phyloP scores from a whole-genome alignment of 2,888 invertebrate genomes.

The Drosophila meridiana region DNA sequence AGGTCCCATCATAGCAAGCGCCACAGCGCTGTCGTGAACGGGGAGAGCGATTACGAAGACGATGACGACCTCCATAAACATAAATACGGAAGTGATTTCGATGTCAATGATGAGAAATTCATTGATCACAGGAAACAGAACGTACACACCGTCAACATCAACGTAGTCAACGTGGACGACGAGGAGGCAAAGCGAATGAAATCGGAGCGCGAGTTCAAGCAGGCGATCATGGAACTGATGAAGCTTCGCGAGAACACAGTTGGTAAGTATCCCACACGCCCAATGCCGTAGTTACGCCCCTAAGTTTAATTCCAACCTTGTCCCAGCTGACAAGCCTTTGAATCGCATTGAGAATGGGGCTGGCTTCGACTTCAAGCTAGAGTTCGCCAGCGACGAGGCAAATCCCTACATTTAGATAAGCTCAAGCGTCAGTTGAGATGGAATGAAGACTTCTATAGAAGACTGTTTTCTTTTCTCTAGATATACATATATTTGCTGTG shows the following conservation, averaged over 20 bases:
- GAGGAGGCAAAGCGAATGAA: slow-evolving; percentile 9
- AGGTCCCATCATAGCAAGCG: not conserved
- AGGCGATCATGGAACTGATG: slow-evolving; percentile 23
- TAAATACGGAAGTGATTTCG: not conserved
- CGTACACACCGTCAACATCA: slow-evolving; percentile 11
- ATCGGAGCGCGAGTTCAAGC: slow-evolving; percentile 15
- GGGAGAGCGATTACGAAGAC: not conserved
- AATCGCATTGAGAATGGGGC: slow-evolving; percentile 11
- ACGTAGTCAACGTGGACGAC: slow-evolving; percentile 24
- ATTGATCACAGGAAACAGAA: not conserved
- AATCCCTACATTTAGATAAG: slow-evolving; percentile 50
- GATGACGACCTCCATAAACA: not conserved
- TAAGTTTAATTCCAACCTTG: too few species aligned
- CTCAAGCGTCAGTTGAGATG: not conserved
- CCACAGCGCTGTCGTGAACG: too few species aligned
- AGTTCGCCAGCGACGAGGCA: slow-evolving; percentile 58
- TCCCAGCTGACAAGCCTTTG: slow-evolving; percentile 7
- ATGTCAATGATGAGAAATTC: not conserved
- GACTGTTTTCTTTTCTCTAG: not conserved
- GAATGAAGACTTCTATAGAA: not conserved
- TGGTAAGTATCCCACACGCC: slow-evolving; percentile 6
- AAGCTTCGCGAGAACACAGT: not conserved
- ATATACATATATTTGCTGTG: not conserved
- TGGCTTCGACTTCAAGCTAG: slow-evolving; percentile 31
- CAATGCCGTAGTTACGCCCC: not conserved